phyloP scores from a whole-genome alignment of 2,113 vertebrate species.

The Tylochromis polylepis region DNA sequence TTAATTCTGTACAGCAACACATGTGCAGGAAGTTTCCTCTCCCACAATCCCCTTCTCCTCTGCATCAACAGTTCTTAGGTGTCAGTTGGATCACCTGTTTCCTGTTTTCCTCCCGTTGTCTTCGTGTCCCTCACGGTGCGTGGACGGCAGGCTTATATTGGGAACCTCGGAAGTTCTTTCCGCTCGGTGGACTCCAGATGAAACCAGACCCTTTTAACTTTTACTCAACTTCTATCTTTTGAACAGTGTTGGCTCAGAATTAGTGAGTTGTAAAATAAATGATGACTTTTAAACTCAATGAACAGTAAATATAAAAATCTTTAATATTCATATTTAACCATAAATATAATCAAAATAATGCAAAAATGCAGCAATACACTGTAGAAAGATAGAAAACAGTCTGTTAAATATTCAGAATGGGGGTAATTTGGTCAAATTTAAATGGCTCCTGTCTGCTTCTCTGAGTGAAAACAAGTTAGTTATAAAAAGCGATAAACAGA shows the following conservation, averaged over 20 bases:
- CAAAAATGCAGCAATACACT: not conserved
- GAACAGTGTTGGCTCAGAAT: not conserved
- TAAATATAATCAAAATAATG: not conserved
- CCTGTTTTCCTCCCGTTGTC: not conserved
- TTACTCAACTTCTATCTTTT: not conserved
- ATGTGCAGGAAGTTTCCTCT: not conserved
- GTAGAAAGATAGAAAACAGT: not conserved
- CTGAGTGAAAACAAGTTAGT: not conserved
- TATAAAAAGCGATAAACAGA: not conserved
- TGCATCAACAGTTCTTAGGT: not conserved
- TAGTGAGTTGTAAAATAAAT: not conserved
- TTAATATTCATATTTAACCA: not conserved
- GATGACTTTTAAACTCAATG: not conserved
- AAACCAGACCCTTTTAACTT: not conserved
- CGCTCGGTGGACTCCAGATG: not conserved
- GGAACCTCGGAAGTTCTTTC: not conserved
- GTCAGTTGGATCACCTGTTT: slow-evolving; percentile 24
- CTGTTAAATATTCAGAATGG: not conserved
- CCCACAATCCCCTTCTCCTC: not conserved
- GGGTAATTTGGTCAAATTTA: not conserved
- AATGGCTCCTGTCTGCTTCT: not conserved
- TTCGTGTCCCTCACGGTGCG: not conserved
- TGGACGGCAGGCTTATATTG: not conserved
- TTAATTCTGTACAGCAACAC: not conserved
- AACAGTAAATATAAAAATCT: not conserved